Conservation (phyloP, 2,797 vertebrate genomes). For the Sebastes minor region DNA sequence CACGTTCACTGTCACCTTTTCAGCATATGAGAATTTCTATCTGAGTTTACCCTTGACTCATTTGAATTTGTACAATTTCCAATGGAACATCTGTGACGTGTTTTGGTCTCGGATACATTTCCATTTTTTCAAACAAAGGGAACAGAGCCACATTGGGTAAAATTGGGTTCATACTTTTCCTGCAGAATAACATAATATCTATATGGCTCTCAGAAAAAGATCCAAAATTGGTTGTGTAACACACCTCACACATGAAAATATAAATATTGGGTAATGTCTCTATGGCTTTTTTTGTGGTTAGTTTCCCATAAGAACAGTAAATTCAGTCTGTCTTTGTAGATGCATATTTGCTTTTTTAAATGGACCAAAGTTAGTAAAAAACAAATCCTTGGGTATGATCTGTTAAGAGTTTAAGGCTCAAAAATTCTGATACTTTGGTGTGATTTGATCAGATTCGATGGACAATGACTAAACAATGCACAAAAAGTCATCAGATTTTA, state of each 20-base stretch:
- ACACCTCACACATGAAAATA: neutral
- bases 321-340: neutral
- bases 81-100: neutral
- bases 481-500: neutral
- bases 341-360: neutral
- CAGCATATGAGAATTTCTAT: constrained; percentile 21
- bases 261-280: neutral
- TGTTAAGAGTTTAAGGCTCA: neutral
- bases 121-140: neutral
- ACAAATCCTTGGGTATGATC: neutral
- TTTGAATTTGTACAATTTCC: constrained; percentile 5
- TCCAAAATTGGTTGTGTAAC: neutral
- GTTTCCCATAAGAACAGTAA: neutral
- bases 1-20: constrained; percentile 7
- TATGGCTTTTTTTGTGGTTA: neutral
- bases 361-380: neutral
- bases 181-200: neutral
- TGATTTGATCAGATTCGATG: neutral
- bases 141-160: neutral
- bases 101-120: neutral
- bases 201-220: neutral
- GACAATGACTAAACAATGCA: neutral
- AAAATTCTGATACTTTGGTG: neutral
- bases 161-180: neutral
- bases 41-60: constrained; percentile 7